Conservation (phyloP, 1,140 invertebrate species). For the Neuroterus valhalla region DNA sequence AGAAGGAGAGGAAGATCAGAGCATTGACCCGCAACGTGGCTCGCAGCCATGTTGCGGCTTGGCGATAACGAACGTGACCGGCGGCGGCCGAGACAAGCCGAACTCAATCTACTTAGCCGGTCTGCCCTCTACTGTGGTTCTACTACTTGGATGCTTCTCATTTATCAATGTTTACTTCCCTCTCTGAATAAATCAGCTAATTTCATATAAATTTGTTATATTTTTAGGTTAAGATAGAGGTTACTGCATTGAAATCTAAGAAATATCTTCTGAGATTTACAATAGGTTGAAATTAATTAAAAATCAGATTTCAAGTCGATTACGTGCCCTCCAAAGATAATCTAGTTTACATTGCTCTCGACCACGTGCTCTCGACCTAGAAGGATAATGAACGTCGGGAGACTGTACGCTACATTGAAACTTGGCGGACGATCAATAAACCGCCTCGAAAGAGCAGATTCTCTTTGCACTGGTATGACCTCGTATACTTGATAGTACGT, state of each 20-base stretch:
- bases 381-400: conserved; percentile 21
- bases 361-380: conserved; percentile 22
- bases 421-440: conserved; percentile 28
- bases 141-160: conserved; percentile 11
- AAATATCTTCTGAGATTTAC: too few species aligned
- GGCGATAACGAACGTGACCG: conserved; percentile 11
- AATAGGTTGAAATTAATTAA: not conserved
- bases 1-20: not conserved
- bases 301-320: not conserved
- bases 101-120: conserved; percentile 20
- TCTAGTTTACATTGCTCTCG: not conserved
- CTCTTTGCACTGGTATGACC: conserved; percentile 28
- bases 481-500: conserved; percentile 28
- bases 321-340: not conserved
- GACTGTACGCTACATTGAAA: conserved; percentile 27
- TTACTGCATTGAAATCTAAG: too few species aligned
- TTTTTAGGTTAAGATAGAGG: too few species aligned
- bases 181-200: too few species aligned
- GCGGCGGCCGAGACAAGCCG: conserved; percentile 1
- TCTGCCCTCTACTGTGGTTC: conserved; percentile 11
- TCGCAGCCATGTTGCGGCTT: conserved; percentile 17
- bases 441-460: conserved; percentile 24
- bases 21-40: conserved; percentile 26
- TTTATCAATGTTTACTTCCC: not conserved
- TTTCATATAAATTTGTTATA: too few species aligned